A percentile compares a stretch with the other conserved stretches of the same genome.
phyloP scores from a whole-genome alignment of 1,140 invertebrate species.

The Euwallacea similis region DNA sequence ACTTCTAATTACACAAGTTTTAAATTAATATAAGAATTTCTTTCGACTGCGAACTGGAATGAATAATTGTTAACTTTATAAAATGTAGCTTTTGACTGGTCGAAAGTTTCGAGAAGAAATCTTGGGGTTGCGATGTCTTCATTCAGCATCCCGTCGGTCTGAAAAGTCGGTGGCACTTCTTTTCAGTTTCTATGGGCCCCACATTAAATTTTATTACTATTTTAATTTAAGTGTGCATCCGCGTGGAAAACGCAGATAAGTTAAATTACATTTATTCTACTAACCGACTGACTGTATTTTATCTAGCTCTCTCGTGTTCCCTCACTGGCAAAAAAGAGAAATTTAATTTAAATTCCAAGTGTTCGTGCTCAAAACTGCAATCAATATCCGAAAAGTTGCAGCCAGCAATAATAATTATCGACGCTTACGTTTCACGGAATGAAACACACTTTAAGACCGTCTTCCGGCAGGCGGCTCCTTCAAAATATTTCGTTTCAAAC shows the following conservation, averaged over 20 bases:
- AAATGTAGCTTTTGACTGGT: conserved; percentile 2
- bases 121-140: not conserved
- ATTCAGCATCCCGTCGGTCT: conserved; percentile 3
- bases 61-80: conserved; percentile 13
- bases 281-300: conserved; percentile 1
- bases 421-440: conserved; percentile 35
- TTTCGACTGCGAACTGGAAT: conserved; percentile 5
- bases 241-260: conserved; percentile 46
- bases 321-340: conserved; percentile 5
- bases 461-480: conserved; percentile 32
- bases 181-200: conserved; percentile 7
- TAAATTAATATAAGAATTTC: not conserved
- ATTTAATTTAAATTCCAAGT: conserved; percentile 3
- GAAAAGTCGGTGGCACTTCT: conserved; percentile 15
- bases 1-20: not conserved
- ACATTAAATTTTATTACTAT: conserved; percentile 44
- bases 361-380: not conserved
- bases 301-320: conserved; percentile 15
- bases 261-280: conserved; percentile 39
- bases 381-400: not conserved
- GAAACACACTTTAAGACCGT: conserved; percentile 27
- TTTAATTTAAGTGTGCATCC: conserved; percentile 46
- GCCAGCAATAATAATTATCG: conserved; percentile 31
- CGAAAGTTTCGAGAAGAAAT: not conserved
- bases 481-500: conserved; percentile 31